Base-by-base conservation (phyloP, 2,797 vertebrate genomes). In the Chaenodraco wilsoni region DNA sequence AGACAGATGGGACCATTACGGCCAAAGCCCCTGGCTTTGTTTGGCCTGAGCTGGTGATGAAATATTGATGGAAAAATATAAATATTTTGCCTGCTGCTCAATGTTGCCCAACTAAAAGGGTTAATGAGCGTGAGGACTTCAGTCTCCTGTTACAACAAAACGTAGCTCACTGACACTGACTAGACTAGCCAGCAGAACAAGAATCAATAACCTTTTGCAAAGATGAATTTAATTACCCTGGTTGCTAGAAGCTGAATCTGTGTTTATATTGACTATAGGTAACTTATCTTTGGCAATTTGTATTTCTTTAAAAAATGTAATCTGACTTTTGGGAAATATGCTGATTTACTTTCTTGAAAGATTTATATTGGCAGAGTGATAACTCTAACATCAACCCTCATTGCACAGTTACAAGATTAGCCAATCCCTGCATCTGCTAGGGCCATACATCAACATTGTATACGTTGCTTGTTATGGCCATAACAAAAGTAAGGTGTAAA, bases 1-100 rank as follows among this genome's bases (percentile, higher is more conserved):
- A 92, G 92, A 94, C 95, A 95, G 94, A 95, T 95, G 94, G 94
- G 87, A 86, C 93, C 94, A 95, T 95, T 94, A 95, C 66, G 79
- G 76, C 81, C 91, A 87, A 90, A 94, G 88, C 91, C 91, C 83
- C 76, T 74, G 88, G 90, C 92, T 94, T 92, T 94, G 94, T 93
- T 95, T 94, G 90, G 92, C 88, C 91, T 87, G 71, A 89, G 90
- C 84, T 43, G 21, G 94, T 94, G 94, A 94, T 95, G 88, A 95
- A 95, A 95, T 95, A 95, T 95, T 95, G 94, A 95, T 95, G 93
- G 77, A 94, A 94, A 95, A 93, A 95, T 94, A 94, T 91, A 94
- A 95, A 95, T 95, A 95, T 95, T 95, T 95, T 93, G 94, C 93
- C 94, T 92, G 74, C 89, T 93, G 91, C 86, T 92, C 92, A 87